phyloP scores from a whole-genome alignment of 2,888 invertebrate genomes.

The Pyrrhia umbra region DNA sequence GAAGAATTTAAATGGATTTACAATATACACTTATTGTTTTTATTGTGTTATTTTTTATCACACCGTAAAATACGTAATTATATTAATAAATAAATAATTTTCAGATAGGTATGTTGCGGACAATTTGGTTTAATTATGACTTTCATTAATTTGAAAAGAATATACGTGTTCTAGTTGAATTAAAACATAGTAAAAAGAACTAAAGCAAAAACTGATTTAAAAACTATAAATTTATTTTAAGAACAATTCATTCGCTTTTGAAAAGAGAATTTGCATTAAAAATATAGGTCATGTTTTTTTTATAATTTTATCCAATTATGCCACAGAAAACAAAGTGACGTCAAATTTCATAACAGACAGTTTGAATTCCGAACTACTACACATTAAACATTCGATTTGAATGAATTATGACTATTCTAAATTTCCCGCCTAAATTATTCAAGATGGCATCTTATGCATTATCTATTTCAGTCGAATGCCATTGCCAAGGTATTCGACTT shows the following conservation, averaged over 20 bases:
- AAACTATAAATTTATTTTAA: conserved; percentile 9
- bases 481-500: conserved; percentile 81
- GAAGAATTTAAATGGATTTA: no score
- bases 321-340: neutral
- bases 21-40: no score
- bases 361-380: conserved; percentile 38
- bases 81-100: no score
- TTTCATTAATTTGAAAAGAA: neutral
- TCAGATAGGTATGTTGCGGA: no score
- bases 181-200: neutral
- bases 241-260: conserved; percentile 1
- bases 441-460: conserved; percentile 62
- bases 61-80: no score
- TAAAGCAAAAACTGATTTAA: neutral
- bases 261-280: conserved; percentile 14
- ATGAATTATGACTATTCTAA: conserved; percentile 40
- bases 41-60: no score
- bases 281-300: neutral
- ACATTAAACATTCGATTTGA: conserved; percentile 20
- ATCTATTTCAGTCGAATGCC: conserved; percentile 79
- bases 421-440: conserved; percentile 38
- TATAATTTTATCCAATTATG: neutral
- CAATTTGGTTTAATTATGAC: neutral
- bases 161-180: neutral
- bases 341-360: conserved; percentile 16